Conservation (phyloP, 2,888 invertebrate species). For the Mantis religiosa region DNA sequence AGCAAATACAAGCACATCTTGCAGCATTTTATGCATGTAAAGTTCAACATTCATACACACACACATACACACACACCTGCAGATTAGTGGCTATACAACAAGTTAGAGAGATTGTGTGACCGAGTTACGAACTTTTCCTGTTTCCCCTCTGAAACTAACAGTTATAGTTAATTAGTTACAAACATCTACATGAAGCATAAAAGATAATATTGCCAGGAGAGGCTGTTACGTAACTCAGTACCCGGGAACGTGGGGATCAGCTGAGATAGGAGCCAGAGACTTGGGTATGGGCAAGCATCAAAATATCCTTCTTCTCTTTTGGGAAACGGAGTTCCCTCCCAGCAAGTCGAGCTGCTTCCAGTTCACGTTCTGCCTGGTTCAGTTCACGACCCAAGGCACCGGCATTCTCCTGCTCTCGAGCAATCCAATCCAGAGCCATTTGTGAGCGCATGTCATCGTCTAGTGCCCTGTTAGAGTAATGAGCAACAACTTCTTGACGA, state of each 20-base stretch:
- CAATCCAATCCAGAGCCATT: conserved; percentile 95
- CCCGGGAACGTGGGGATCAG: not conserved
- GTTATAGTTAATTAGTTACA: too few relatives aligned
- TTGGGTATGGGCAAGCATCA: conserved; percentile 84
- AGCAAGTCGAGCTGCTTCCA: conserved; percentile 79
- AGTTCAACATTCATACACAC: too few relatives aligned
- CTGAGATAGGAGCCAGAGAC: conserved; percentile 43
- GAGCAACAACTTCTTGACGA: conserved; percentile 86
- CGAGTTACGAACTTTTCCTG: not conserved
- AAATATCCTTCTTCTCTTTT: conserved; percentile 92
- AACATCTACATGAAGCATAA: not conserved
- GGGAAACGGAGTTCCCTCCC: conserved; percentile 89
- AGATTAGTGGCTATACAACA: not conserved
- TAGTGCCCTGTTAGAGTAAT: conserved; percentile 86
- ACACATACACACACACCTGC: too few relatives aligned
- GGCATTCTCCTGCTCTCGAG: conserved; percentile 64
- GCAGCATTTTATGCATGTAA: not conserved
- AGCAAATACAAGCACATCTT: not conserved
- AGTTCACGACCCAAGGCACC: conserved; percentile 78
- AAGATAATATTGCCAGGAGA: not conserved
- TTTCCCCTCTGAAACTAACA: not conserved
- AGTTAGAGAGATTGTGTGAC: not conserved
- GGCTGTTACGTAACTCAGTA: not conserved
- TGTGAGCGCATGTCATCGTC: conserved; percentile 95
- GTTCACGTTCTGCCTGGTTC: conserved; percentile 78